Conservation (phyloP, 1,140 invertebrate genomes). For the Trachelipus rathkii region DNA sequence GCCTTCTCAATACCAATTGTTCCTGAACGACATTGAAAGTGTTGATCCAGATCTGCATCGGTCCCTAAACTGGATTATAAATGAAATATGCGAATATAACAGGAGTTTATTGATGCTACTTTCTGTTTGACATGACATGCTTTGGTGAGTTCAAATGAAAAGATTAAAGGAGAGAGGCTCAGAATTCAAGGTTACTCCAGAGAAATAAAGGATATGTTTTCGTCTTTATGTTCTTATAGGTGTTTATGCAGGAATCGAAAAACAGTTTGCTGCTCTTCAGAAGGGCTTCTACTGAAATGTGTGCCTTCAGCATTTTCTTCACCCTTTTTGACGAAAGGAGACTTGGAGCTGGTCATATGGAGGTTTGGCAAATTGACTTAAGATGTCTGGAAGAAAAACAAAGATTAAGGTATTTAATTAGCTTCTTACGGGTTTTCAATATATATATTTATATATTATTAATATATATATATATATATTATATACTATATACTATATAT, state of each 20-base stretch:
- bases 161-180: constrained; percentile 74
- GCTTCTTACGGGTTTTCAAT: no score
- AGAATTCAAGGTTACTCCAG: constrained; percentile 78
- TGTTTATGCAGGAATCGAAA: constrained; percentile 92
- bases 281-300: constrained; percentile 88
- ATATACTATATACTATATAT: no score
- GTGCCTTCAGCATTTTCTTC: constrained; percentile 79
- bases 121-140: constrained; percentile 89
- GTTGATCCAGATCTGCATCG: constrained; percentile 94
- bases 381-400: constrained; percentile 89
- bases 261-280: constrained; percentile 86
- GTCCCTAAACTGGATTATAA: constrained; percentile 94
- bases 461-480: no score
- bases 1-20: constrained; percentile 84
- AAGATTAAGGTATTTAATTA: constrained; percentile 64
- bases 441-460: no score
- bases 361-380: constrained; percentile 90
- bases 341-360: constrained; percentile 90
- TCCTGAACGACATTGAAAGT: constrained; percentile 85
- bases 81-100: constrained; percentile 91
- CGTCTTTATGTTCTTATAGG: constrained; percentile 93
- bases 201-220: constrained; percentile 82
- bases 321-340: constrained; percentile 85
- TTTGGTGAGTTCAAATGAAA: constrained; percentile 87
- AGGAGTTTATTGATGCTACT: constrained; percentile 88